Evolutionary conservation across 2,888 invertebrate species (phyloP), one percentile per base, ranked within the genome.

Genomic region (Acanthosepion esculentum): DNA sequence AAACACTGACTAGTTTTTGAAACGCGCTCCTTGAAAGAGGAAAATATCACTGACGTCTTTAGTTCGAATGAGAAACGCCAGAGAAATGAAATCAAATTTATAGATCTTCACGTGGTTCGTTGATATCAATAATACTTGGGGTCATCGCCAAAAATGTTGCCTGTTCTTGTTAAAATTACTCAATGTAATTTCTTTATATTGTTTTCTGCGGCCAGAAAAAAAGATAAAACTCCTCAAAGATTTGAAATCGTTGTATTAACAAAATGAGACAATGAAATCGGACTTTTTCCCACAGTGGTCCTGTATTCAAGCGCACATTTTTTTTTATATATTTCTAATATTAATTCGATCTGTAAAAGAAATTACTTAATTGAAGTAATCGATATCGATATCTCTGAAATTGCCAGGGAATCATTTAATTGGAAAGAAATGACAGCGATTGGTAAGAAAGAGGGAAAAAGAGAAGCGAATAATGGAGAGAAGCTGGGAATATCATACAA

Each of bases 311-410:
- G 33, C 33, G n/a, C 78, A n/a, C 5, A n/a, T n/a, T 78, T 78
- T 78, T 78, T 41, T 41, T 3, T 7, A 33, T 78, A n/a, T n/a
- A 33, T 78, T 78, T n/a, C 78, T 33, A 78, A n/a, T 78, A 78
- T 78, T 78, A 78, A 78, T 78, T 78, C 78, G 78, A 78, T 78
- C 78, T 78, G 78, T 78, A 78, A 78, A 78, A 78, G 78, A 78
- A 78, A 78, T 78, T 33, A 78, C 78, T 78, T 78, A 78, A 78
- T 78, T 78, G n/a, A 78, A 29, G 78, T 10, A 78, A 78, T 78
- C 78, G 78, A 78, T 78, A 78, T 78, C 78, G 78, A 78, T 78
- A n/a, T 78, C n/a, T 78, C 33, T n/a, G n/a, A n/a, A 78, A 78
- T 78, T 78, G n/a, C n/a, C n/a, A 15, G n/a, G 78, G 78, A 78